phyloP scores from a whole-genome alignment of 2,113 vertebrate species.

The Tychaedon coryphoeus region DNA sequence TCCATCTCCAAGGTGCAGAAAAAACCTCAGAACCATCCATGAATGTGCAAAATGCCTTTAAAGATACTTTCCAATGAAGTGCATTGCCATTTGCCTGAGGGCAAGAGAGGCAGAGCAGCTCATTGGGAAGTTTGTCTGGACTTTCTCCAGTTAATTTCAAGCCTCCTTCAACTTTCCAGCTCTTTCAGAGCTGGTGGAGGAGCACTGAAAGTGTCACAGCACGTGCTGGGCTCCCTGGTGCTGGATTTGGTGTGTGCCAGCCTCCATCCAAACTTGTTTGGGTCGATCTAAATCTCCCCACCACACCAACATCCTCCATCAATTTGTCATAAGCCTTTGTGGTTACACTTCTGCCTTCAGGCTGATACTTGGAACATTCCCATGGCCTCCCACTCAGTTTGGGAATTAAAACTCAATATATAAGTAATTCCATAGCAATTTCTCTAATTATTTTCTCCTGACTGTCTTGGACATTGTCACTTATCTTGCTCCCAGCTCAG shows the following conservation, averaged over 20 bases:
- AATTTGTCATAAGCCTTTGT: not conserved
- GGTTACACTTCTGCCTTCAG: not conserved
- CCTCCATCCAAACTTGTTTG: not conserved
- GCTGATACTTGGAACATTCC: not conserved
- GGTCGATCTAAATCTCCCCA: not conserved
- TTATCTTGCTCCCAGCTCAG: not conserved
- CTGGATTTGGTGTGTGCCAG: not conserved
- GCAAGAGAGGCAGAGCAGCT: not conserved
- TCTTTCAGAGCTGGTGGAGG: not conserved
- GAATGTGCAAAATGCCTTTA: not conserved
- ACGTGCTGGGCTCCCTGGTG: not conserved
- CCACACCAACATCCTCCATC: not conserved
- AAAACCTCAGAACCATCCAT: not conserved
- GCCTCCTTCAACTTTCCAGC: not conserved
- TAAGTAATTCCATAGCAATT: not conserved
- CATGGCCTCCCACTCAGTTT: fast-evolving
- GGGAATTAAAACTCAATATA: not conserved
- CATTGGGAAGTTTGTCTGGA: not conserved
- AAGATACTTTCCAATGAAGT: not conserved
- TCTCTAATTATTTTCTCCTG: not conserved
- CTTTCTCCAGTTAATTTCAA: not conserved
- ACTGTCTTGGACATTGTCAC: not conserved
- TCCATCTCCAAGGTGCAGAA: not conserved
- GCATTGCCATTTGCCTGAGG: not conserved
- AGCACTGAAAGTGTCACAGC: not conserved